Evolutionary conservation across 1,140 invertebrate species (phyloP).

Genomic region (Monomorium pharaonis): DNA sequence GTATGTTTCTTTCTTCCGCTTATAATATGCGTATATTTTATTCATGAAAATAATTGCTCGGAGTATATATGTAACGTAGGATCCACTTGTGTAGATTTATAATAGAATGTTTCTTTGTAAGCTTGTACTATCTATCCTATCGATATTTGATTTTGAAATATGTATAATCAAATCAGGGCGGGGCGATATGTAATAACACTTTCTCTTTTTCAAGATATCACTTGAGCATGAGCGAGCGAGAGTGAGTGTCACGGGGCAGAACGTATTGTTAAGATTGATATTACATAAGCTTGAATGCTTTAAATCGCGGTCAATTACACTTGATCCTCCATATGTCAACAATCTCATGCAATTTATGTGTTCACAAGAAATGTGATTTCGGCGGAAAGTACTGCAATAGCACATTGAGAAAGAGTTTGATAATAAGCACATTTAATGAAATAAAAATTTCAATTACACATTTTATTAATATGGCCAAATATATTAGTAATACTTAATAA

Average conservation of each 20-base stretch:
- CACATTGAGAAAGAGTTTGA: too few species aligned
- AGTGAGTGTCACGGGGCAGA: constrained; percentile 10
- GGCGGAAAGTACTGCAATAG: not conserved
- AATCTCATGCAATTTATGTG: constrained; percentile 60
- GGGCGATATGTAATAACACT: constrained; percentile 36
- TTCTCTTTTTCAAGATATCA: constrained; percentile 53
- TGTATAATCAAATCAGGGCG: constrained; percentile 23
- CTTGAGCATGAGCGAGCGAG: constrained; percentile 30
- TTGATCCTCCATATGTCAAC: constrained; percentile 62
- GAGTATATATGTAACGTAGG: not conserved
- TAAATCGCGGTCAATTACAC: constrained; percentile 32
- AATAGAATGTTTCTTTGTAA: not conserved
- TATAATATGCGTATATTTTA: not conserved
- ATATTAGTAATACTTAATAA: too few species aligned
- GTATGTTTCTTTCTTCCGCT: not conserved
- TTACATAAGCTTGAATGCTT: constrained; percentile 32
- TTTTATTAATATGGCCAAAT: too few species aligned
- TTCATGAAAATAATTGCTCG: not conserved
- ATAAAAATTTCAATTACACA: too few species aligned
- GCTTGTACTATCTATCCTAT: not conserved
- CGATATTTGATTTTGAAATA: constrained; percentile 27
- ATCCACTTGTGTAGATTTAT: not conserved
- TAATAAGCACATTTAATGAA: too few species aligned
- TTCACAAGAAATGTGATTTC: constrained; percentile 26
- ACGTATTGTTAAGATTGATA: constrained; percentile 47